These are phyloP conservation scores for Drosophila percnosoma DNA, from an alignment of 2,888 invertebrate genomes.

Conservation along the genomic window DNA sequence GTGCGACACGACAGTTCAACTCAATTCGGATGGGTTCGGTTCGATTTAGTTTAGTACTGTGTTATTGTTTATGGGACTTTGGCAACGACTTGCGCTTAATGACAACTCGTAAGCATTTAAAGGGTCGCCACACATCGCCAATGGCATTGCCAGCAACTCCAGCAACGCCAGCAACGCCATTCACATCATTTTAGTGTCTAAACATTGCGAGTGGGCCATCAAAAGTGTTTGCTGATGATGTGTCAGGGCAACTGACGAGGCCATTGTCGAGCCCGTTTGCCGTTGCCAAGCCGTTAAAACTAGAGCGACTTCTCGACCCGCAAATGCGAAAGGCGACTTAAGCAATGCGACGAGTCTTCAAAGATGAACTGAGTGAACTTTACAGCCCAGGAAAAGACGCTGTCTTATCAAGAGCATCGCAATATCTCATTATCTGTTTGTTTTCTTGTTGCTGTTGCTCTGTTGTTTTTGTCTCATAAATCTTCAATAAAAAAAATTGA, in stretches of 20 bases:
- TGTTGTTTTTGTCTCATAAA: slow-evolving; percentile 50
- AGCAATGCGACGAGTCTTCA: slow-evolving; percentile 11
- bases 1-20: slow-evolving; percentile 18
- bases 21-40: slow-evolving; percentile 12
- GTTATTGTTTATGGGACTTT: slow-evolving; percentile 75
- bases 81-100: slow-evolving; percentile 74
- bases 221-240: slow-evolving; percentile 69
- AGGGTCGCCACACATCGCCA: slow-evolving; percentile 57
- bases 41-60: slow-evolving; percentile 39
- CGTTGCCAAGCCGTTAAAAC: slow-evolving; percentile 68
- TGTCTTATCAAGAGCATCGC: slow-evolving; percentile 47
- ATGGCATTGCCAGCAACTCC: slow-evolving; percentile 1
- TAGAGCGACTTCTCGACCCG: slow-evolving; percentile 67
- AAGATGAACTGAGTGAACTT: slow-evolving; percentile 38
- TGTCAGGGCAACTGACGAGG: slow-evolving; percentile 68
- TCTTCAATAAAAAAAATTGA: slow-evolving; percentile 74
- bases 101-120: slow-evolving; percentile 69
- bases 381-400: slow-evolving; percentile 14
- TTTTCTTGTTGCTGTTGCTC: slow-evolving; percentile 6
- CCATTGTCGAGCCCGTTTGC: slow-evolving; percentile 25
- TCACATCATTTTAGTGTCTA: slow-evolving; percentile 48
- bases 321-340: slow-evolving; percentile 3
- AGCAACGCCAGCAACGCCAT: slow-evolving; percentile 6
- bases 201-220: slow-evolving; percentile 38
- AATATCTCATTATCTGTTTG: slow-evolving; percentile 46